These are phyloP conservation scores for Xiphophorus couchianus DNA, from an alignment of 2,113 vertebrate species.

Conservation along the genomic window DNA sequence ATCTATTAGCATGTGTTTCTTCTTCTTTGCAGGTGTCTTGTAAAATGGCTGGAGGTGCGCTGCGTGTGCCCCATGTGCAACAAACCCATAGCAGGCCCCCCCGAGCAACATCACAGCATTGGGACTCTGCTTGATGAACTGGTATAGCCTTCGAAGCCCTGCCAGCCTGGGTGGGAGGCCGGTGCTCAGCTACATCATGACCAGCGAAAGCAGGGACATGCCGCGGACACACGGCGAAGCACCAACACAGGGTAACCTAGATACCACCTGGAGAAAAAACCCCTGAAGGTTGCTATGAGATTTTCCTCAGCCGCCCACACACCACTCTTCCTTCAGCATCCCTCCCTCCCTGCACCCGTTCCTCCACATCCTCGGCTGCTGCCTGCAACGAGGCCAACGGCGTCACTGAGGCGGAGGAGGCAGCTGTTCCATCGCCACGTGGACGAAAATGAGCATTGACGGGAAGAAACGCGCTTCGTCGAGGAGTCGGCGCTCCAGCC, in stretches of 20 bases:
- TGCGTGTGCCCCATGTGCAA: conserved; percentile 83
- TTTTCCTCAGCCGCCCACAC: conserved; percentile 67
- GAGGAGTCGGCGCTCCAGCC: conserved; percentile 12
- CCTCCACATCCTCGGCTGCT: conserved; percentile 41
- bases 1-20: not conserved
- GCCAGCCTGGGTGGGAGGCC: conserved; percentile 8
- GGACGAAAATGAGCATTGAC: conserved; percentile 23
- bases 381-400: conserved; percentile 44
- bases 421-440: conserved; percentile 18
- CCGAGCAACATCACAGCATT: conserved; percentile 78
- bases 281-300: conserved; percentile 69
- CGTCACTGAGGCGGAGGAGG: conserved; percentile 33
- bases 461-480: conserved; percentile 1
- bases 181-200: conserved; percentile 13
- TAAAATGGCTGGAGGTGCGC: conserved; percentile 82
- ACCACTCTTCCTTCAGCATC: conserved; percentile 53
- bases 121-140: conserved; percentile 77
- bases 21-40: conserved; percentile 71
- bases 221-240: conserved; percentile 36
- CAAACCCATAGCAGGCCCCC: conserved; percentile 75
- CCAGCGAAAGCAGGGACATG: conserved; percentile 39
- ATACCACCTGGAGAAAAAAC: conserved; percentile 54
- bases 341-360: conserved; percentile 29
- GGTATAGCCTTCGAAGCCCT: conserved; percentile 55
- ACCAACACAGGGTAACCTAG: conserved; percentile 65